Conservation (phyloP, 2,797 vertebrate genomes). For the Benthosema pterotum region DNA sequence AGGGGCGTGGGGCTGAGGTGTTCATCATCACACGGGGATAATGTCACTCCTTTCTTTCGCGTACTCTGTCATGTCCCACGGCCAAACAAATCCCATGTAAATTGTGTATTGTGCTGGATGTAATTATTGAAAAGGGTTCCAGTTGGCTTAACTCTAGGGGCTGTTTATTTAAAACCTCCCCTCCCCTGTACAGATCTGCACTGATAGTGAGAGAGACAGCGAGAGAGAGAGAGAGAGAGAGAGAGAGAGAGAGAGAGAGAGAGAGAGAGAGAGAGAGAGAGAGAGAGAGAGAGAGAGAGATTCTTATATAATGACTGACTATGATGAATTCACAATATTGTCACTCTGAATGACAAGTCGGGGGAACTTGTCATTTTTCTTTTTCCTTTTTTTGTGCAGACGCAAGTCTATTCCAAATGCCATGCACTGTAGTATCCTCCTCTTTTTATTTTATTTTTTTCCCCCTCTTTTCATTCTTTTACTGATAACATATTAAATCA, state of each 20-base stretch:
- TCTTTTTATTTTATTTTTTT: conserved; percentile 4
- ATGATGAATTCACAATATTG: conserved; percentile 65
- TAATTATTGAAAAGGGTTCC: conserved; percentile 73
- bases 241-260: conserved; percentile 14
- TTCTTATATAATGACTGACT: conserved; percentile 67
- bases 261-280: conserved; percentile 41
- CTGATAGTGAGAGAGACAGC: conserved; percentile 47
- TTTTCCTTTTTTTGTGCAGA: conserved; percentile 49
- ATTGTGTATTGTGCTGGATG: conserved; percentile 67
- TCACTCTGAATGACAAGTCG: conserved; percentile 60
- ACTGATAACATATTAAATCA: conserved; percentile 72
- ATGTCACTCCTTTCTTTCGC: conserved; percentile 67
- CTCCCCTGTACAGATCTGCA: conserved; percentile 59
- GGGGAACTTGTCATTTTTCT: neutral
- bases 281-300: conserved; percentile 40
- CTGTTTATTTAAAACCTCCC: conserved; percentile 70
- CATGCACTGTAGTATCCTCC: conserved; percentile 43
- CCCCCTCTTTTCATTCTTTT: conserved; percentile 43
- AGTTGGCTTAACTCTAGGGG: conserved; percentile 65
- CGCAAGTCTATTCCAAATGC: conserved; percentile 64
- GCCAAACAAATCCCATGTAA: conserved; percentile 69
- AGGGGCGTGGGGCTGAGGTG: conserved; percentile 63
- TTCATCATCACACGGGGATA: conserved; percentile 62
- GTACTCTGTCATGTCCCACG: conserved; percentile 62
- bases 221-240: conserved; percentile 48